Conservation (phyloP, 2,888 invertebrate genomes). For the Cryptus viduatorius region DNA sequence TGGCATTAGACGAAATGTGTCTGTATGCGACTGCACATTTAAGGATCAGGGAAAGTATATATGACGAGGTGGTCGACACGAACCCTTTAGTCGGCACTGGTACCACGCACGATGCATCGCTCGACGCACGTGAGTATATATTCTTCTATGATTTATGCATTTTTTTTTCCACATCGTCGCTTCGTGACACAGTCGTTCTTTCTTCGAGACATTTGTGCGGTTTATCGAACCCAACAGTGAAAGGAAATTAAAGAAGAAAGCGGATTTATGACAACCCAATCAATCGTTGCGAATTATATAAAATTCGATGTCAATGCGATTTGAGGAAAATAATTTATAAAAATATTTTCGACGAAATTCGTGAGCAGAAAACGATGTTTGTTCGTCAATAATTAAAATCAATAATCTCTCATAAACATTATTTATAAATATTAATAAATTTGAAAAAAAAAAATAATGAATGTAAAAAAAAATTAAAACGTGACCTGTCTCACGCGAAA, state of each 20-base stretch:
- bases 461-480: constrained; percentile 36
- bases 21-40: constrained; percentile 67
- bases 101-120: constrained; percentile 81
- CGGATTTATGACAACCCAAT: background rate
- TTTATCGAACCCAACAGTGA: background rate
- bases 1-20: constrained; percentile 69
- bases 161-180: constrained; percentile 16
- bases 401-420: background rate
- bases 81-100: constrained; percentile 81
- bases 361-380: background rate
- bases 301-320: background rate
- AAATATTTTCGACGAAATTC: no score
- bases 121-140: constrained; percentile 79
- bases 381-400: background rate
- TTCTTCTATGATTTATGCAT: constrained; percentile 42
- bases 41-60: constrained; percentile 81
- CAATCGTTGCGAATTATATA: background rate
- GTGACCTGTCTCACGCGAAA: constrained; percentile 64
- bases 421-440: background rate
- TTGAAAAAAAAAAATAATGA: background rate
- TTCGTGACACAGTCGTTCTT: background rate
- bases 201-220: background rate
- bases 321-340: background rate
- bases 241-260: background rate
- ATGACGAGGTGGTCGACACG: constrained; percentile 78